Base-by-base conservation (phyloP, 2,113 vertebrate genomes). In the Macaca nemestrina region DNA sequence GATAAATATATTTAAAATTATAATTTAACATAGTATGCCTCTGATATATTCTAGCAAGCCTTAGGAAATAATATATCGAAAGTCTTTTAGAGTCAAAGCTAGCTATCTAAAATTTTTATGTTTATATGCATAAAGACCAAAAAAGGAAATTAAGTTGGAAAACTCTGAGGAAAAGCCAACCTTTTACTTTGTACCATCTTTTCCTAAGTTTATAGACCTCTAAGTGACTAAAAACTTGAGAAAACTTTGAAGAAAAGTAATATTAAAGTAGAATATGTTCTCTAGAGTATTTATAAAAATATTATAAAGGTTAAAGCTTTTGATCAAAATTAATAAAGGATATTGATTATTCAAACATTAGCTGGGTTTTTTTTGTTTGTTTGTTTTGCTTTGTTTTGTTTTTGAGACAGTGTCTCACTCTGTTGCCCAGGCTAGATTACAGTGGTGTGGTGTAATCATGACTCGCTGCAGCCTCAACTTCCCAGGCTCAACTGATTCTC, bases 41-140 rank as follows among this genome's bases (percentile, higher is more conserved):
- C 76, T 73, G 17, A 32, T 82, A 64, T 11, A 73, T 6, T 2
- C 82, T 80, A 32, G 13, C 64, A 86, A 70, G n/a, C n/a, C n/a
- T 83, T 92, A 61, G 50, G n/a, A 72, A 88, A 57, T 18, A 94
- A 57, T n/a, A 6, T 75, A 57, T 68, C 32, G 67, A 10, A 50
- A 67, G 50, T 59, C 40, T 87, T 86, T 59, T 14, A 68, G 70
- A 45, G 52, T 61, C 85, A 73, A 52, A 48, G 27, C 78, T 38
- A 97, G 20, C 38, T 82, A 38, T 73, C 20, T 27, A 84, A 13
- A 87, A 67, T 73, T 48, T 40, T 89, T 59, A 57, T 80, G 13
- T 94, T 30, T 84, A 40, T 88, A 70, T 68, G n/a, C 67, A 8
- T 92, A 9, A 97, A 95, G 85, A 93, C 59, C 17, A 64, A 52